Evolutionary conservation across 2,888 invertebrate genomes (phyloP), one percentile per base, ranked within the genome.

Genomic region (Hecatera dysodea): DNA sequence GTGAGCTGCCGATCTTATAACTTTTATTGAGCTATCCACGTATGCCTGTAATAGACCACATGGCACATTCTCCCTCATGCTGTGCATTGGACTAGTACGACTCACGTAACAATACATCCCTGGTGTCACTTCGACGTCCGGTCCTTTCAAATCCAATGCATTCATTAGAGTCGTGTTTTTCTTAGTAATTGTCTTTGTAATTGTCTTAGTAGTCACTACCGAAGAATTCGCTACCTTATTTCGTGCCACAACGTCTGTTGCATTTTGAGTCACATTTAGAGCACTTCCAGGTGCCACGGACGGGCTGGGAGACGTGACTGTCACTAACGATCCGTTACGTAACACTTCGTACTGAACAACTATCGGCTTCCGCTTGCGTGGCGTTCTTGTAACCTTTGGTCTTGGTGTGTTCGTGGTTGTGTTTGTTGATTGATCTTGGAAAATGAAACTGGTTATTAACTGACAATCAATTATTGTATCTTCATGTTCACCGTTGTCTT

Each of bases 381-480:
- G 15, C 39, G 4, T 2, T 15, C 0, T 15, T 39, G 1, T 12
- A 33, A 8, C 8, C 33, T 8, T 7, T 0, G 33, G 9, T 39
- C 15, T 80, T 15, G 91, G 90, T 7, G 89, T 88, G 65, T 93
- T 93, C 2, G 86, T 87, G 36, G 39, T 15, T 39, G 39, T 39
- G 12, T 12, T 39, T 39, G 15, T 15, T 44, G 24, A 85, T 69
- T 90, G 83, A 50, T 91, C 93, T 87, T 92, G 86, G 55, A 89
- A 88, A 75, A 95, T 95, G 71, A 93, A 94, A 85, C 94, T 93
- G 9, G 93, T 89, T 74, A 95, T 95, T 75, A 95, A 86, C 70
- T 93, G 90, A 75, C 95, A 95, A 75, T 94, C 92, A 69, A 95
- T 95, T 89, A 75, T 93, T 0, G 95, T 94, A 85, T 94, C 94